Conservation (phyloP, 2,113 vertebrate genomes). For the Equus przewalskii region DNA sequence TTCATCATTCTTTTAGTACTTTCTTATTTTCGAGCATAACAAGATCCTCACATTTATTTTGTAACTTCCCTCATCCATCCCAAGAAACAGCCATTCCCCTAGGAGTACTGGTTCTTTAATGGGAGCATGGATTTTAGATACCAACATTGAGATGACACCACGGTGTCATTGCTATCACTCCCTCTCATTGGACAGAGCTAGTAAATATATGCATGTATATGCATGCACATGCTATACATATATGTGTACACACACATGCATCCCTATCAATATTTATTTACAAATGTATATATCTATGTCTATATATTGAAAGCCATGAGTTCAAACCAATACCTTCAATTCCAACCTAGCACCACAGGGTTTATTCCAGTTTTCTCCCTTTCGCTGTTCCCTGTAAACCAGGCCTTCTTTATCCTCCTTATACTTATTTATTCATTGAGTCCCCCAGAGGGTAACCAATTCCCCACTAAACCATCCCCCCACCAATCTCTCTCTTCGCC, state of each 20-base stretch:
- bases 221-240: background rate
- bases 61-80: background rate
- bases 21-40: background rate
- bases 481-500: background rate
- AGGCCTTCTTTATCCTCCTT: background rate
- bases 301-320: background rate
- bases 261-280: background rate
- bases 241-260: rapidly evolving
- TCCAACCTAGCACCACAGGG: background rate
- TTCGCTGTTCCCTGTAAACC: background rate
- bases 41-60: background rate
- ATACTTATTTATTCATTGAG: background rate
- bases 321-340: background rate
- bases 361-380: background rate
- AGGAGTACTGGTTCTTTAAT: background rate
- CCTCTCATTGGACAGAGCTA: background rate
- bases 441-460: background rate
- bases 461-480: too few species aligned
- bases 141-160: background rate
- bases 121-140: background rate
- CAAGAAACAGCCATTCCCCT: background rate
- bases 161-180: too few species aligned
- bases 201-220: background rate
- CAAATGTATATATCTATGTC: background rate
- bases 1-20: background rate